These are phyloP conservation scores for Drosophila sproati DNA, from an alignment of 1,140 invertebrate species.

Conservation along the genomic window DNA sequence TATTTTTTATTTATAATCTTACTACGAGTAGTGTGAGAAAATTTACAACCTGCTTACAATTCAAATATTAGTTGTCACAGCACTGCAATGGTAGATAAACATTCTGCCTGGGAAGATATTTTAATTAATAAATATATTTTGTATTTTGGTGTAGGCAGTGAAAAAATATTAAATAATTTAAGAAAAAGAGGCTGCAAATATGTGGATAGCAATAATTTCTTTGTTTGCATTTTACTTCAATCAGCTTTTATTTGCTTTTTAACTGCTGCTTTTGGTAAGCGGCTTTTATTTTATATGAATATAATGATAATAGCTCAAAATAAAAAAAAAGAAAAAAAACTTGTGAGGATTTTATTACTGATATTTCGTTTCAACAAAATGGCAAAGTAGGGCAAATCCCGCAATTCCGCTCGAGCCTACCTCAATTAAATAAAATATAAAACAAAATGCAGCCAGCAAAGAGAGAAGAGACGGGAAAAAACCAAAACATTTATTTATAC, in stretches of 20 bases:
- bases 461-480: slow-evolving; percentile 8
- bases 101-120: too few relatives aligned
- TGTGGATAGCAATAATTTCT: slow-evolving; percentile 3
- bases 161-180: too few relatives aligned
- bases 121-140: too few relatives aligned
- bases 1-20: too few relatives aligned
- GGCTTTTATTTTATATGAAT: slow-evolving; percentile 9
- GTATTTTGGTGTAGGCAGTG: too few relatives aligned
- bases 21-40: too few relatives aligned
- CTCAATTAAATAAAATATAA: slow-evolving; percentile 57
- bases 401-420: slow-evolving; percentile 50
- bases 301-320: slow-evolving; percentile 8
- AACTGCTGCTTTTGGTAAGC: slow-evolving; percentile 7
- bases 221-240: slow-evolving; percentile 3
- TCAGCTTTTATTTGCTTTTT: slow-evolving; percentile 7
- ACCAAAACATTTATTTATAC: slow-evolving; percentile 2
- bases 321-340: neutral
- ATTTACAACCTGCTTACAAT: too few relatives aligned
- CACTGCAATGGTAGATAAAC: too few relatives aligned
- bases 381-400: slow-evolving; percentile 20
- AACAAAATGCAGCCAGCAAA: slow-evolving; percentile 3
- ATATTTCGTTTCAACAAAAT: neutral
- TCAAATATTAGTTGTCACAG: too few relatives aligned
- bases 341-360: slow-evolving; percentile 42
- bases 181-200: too few relatives aligned